phyloP scores from a whole-genome alignment of 2,797 vertebrate species.

The Chelon auratus region DNA sequence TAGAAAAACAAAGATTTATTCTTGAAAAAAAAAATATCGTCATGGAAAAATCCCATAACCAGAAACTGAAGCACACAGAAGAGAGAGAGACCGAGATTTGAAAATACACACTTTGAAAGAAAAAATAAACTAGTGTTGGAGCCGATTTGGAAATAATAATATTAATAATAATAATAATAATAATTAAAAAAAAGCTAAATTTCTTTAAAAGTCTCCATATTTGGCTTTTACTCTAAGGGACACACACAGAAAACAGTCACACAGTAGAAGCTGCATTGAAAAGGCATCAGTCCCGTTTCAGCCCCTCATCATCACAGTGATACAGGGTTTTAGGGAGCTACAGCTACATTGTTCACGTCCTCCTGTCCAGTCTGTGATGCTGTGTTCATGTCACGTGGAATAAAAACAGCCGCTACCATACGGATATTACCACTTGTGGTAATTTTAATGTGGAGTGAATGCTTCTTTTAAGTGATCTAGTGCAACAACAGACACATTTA shows the following conservation, averaged over 20 bases:
- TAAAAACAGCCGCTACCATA: not conserved
- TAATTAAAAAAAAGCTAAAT: slow-evolving; percentile 13
- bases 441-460: not conserved
- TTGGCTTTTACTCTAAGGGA: slow-evolving; percentile 50
- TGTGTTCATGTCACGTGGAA: slow-evolving; percentile 43
- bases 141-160: slow-evolving; percentile 22
- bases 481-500: not conserved
- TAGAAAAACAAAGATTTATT: slow-evolving; percentile 76
- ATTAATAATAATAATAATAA: not conserved
- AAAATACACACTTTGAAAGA: slow-evolving; percentile 39
- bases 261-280: slow-evolving; percentile 56
- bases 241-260: slow-evolving; percentile 9
- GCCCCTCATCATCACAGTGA: slow-evolving; percentile 61
- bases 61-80: slow-evolving; percentile 45
- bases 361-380: slow-evolving; percentile 35
- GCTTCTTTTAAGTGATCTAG: not conserved
- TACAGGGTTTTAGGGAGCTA: slow-evolving; percentile 33
- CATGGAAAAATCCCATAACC: slow-evolving; percentile 55
- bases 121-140: slow-evolving; percentile 34
- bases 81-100: slow-evolving; percentile 28
- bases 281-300: slow-evolving; percentile 63
- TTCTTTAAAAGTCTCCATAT: slow-evolving; percentile 42
- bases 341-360: slow-evolving; percentile 69
- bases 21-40: slow-evolving; percentile 52
- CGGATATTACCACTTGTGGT: not conserved